Base-by-base conservation (phyloP, 2,113 vertebrate genomes). In the Salvator merianae region DNA sequence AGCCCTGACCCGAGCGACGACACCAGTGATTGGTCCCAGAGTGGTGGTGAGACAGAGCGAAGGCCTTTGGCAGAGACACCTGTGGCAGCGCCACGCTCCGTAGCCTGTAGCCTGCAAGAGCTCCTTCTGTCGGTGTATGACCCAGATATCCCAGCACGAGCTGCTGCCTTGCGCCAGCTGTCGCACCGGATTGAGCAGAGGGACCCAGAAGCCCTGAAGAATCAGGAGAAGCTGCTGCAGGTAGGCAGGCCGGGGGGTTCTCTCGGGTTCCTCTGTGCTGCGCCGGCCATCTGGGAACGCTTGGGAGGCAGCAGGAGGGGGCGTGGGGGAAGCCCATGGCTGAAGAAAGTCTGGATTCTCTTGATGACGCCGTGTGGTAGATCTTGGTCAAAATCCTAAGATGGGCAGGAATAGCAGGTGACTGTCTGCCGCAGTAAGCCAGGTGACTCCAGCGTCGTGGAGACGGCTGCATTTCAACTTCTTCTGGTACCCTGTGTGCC, bases 41-140 rank as follows among this genome's bases (percentile, higher is more conserved):
- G 26, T 0, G 47, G 85, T 2, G 0, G 0, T 8, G 55, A 50
- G 0, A 55, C 74, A 9, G 62, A 1, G 30, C n/a, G 40, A 63
- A 62, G 28, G 6, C 32, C 76, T 0, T 0, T 4, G 0, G 0
- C 77, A 0, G 0, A 6, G 9, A 34, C 13, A 5, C 16, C 74
- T 0, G 0, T 55, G 6, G 6, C 85, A 32, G 80, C 80, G 9
- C 77, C 62, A 0, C 4, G 79, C 30, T 36, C 85, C 0, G 3
- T 12, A 72, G 63, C 74, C 69, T 1, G 0, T 0, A 76, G 66
- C 63, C 89, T 96, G 47, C 95, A 88, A 71, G 95, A 95, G 83
- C 86, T 96, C 71, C 92, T 99, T 70, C 26, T 96, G 8, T 95
- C 97, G 2, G 97, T 98, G 4, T 98, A 94, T 1, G 97, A 99